These are phyloP conservation scores for Actenoides lindsayi DNA, from an alignment of 2,113 vertebrate species.

Conservation along the genomic window DNA sequence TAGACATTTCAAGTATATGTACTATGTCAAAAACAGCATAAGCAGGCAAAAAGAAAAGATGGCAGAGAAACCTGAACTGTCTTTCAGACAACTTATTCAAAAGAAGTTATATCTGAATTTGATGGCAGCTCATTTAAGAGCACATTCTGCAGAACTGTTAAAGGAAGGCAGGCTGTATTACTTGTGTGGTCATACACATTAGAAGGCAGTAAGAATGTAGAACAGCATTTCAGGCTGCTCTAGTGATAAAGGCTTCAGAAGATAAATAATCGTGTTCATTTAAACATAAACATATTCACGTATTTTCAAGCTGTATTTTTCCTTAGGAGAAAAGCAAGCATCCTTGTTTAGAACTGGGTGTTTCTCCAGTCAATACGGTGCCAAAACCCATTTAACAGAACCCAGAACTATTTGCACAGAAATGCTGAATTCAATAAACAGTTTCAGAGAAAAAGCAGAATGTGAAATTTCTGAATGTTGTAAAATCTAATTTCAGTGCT, in stretches of 20 bases:
- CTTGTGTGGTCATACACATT: neutral
- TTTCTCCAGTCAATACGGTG: neutral
- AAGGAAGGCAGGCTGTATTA: neutral
- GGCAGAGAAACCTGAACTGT: neutral
- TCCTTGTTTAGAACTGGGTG: neutral
- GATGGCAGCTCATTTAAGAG: neutral
- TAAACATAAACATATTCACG: neutral
- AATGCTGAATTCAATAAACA: neutral
- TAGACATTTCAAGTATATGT: neutral
- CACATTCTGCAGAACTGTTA: neutral
- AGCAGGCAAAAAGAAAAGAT: neutral
- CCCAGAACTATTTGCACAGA: neutral
- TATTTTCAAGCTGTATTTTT: neutral
- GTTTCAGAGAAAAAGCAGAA: neutral
- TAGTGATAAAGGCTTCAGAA: neutral
- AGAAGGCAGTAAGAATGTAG: neutral
- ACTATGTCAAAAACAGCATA: neutral
- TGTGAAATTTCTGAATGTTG: neutral
- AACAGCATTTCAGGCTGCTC: neutral
- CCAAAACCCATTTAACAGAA: neutral
- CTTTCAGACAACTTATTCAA: neutral
- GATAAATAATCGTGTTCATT: neutral
- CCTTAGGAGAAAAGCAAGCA: neutral
- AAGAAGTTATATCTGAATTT: neutral
- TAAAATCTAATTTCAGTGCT: neutral